Evolutionary conservation across 2,797 vertebrate species (phyloP).

Genomic region (Heliangelus exortis): DNA sequence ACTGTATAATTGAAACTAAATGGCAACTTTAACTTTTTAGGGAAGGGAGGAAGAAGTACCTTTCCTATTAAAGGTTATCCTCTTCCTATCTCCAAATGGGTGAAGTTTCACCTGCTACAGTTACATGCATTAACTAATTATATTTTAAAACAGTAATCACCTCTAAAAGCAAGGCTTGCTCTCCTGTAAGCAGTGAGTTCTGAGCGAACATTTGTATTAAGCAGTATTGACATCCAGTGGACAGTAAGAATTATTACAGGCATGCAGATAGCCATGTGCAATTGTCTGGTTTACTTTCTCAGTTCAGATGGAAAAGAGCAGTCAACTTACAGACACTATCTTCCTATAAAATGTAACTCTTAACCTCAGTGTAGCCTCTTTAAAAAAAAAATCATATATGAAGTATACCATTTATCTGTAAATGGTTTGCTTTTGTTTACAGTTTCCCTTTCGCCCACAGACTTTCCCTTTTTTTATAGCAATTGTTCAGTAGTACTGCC

Average conservation of each 20-base stretch:
- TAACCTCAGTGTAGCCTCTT: not conserved
- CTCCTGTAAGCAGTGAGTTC: not conserved
- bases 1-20: not conserved
- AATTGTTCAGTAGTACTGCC: not conserved
- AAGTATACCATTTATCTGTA: not conserved
- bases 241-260: constrained; percentile 78
- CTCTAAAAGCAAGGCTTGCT: not conserved
- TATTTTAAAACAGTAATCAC: not conserved
- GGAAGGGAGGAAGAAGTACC: not conserved
- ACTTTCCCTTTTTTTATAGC: not conserved
- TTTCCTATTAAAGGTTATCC: not conserved
- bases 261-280: constrained; percentile 38
- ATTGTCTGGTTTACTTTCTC: not conserved
- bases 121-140: not conserved
- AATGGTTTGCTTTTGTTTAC: not conserved
- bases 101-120: not conserved
- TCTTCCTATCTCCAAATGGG: not conserved
- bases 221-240: constrained; percentile 83
- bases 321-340: not conserved
- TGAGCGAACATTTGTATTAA: constrained; percentile 71
- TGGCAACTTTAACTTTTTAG: not conserved
- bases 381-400: not conserved
- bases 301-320: not conserved
- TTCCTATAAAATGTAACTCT: not conserved
- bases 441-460: not conserved